Conservation (phyloP, 92 coral and sea anemone species). For the Heteractis magnifica region DNA sequence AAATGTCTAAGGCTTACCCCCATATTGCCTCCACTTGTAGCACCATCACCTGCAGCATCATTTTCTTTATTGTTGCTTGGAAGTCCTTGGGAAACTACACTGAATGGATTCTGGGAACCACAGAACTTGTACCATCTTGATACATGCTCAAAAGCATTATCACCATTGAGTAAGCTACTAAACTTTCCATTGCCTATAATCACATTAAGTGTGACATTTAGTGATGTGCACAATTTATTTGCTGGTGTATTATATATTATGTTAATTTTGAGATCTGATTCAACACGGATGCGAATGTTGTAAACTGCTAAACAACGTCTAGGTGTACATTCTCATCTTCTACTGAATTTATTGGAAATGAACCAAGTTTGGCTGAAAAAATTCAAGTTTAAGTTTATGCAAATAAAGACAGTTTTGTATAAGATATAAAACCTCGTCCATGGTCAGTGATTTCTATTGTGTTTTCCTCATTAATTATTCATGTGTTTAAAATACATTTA, state of each 20-base stretch:
- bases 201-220: neutral
- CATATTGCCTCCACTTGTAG: constrained; percentile 1
- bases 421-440: too few relatives aligned
- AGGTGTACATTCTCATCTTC: too few relatives aligned
- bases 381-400: too few relatives aligned
- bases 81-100: constrained; percentile 45
- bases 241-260: neutral
- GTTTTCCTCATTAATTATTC: too few relatives aligned
- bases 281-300: too few relatives aligned
- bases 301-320: too few relatives aligned
- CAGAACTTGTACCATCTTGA: constrained; percentile 85
- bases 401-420: too few relatives aligned
- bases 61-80: constrained; percentile 32
- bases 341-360: too few relatives aligned
- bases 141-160: constrained; percentile 60
- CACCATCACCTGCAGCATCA: constrained; percentile 6
- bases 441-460: too few relatives aligned
- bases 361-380: too few relatives aligned
- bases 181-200: constrained; percentile 49
- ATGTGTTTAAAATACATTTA: too few relatives aligned
- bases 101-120: constrained; percentile 75
- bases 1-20: constrained; percentile 16
- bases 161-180: constrained; percentile 48
- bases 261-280: neutral
- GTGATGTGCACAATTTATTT: neutral